Evolutionary conservation across 2,888 invertebrate species (phyloP).

Genomic region (Scaptomyza parva): DNA sequence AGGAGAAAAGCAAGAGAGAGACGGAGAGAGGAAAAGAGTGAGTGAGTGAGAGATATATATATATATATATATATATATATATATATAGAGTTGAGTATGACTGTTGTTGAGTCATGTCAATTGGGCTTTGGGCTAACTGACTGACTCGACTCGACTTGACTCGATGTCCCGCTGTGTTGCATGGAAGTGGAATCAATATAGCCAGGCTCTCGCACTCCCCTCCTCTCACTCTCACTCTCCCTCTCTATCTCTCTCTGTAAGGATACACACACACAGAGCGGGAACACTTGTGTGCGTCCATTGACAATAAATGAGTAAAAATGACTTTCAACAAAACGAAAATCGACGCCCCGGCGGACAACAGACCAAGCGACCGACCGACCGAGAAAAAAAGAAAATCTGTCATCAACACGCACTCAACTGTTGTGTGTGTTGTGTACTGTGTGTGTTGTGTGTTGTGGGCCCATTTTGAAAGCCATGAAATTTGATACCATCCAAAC

Average conservation of each 20-base stretch:
- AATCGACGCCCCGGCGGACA: constrained; percentile 60
- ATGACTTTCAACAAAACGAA: constrained; percentile 79
- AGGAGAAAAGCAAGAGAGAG: constrained; percentile 29
- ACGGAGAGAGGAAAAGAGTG: no score
- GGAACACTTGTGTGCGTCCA: constrained; percentile 42
- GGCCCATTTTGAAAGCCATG: constrained; percentile 69
- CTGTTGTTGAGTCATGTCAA: constrained; percentile 79
- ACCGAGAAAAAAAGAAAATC: no score
- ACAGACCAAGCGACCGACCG: no score
- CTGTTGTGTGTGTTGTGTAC: no score
- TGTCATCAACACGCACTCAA: constrained; percentile 76
- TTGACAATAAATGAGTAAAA: constrained; percentile 81
- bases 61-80: constrained; percentile 8
- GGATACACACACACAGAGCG: constrained; percentile 54
- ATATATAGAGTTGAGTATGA: constrained; percentile 32
- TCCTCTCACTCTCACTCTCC: constrained; percentile 1
- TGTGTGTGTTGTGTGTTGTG: no score
- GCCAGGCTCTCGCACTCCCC: constrained; percentile 39
- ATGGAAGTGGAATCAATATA: constrained; percentile 74
- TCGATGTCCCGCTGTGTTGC: constrained; percentile 52
- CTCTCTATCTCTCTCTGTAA: constrained; percentile 37
- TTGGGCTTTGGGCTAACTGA: constrained; percentile 64
- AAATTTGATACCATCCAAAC: constrained; percentile 77
- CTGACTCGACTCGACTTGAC: constrained; percentile 25
- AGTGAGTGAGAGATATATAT: neutral